Evolutionary conservation across 2,113 vertebrate species (phyloP).

Genomic region (Clarias gariepinus): DNA sequence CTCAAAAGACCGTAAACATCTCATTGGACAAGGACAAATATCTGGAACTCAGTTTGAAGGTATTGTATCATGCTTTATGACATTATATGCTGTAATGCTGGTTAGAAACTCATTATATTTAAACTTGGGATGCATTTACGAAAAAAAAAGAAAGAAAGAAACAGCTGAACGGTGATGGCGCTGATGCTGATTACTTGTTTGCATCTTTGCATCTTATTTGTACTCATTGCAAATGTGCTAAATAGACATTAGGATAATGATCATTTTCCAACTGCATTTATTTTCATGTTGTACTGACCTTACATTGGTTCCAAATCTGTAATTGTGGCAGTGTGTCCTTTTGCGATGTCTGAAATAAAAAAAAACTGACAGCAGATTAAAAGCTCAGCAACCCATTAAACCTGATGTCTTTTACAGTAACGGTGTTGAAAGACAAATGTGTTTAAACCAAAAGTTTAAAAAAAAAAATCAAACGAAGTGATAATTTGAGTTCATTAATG

Average conservation of each 20-base stretch:
- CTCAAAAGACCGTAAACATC: background rate
- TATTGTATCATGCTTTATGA: background rate
- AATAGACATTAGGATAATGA: background rate
- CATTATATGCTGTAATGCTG: background rate
- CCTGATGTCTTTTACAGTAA: constrained; percentile 12
- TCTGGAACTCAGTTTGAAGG: background rate
- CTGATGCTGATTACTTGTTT: background rate
- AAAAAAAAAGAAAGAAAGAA: background rate
- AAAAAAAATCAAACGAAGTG: background rate
- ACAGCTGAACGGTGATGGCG: background rate
- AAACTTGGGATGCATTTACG: background rate
- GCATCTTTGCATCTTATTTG: background rate
- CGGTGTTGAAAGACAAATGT: background rate
- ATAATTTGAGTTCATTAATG: background rate
- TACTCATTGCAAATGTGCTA: background rate
- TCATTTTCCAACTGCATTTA: constrained; percentile 1
- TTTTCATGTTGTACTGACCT: background rate
- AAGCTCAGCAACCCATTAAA: background rate
- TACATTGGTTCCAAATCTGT: background rate
- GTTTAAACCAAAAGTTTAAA: background rate
- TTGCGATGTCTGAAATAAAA: background rate
- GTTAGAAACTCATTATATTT: background rate
- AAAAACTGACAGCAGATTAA: background rate
- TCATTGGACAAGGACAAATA: background rate
- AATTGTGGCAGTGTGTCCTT: background rate